Percentiles rank a stretch among this genome's conserved stretches.
These are phyloP conservation scores for Zaprionus obscuricornis DNA, from an alignment of 2,888 invertebrate species.

Conservation along the genomic window DNA sequence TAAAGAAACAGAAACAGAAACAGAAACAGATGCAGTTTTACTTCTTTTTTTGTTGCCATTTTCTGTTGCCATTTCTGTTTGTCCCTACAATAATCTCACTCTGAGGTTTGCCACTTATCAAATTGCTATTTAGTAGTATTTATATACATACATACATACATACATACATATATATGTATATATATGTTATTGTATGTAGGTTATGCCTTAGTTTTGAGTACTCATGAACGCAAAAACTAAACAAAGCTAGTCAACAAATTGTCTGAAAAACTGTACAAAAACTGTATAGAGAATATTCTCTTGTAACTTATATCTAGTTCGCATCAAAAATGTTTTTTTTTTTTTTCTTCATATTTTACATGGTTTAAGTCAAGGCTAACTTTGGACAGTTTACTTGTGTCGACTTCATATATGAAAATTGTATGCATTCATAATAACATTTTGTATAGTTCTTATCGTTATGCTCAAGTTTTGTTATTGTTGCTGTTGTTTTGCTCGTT, in stretches of 20 bases:
- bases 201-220: slow-evolving; percentile 6
- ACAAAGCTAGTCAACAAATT: slow-evolving; percentile 11
- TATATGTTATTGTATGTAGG: too few species aligned
- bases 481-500: slow-evolving; percentile 14
- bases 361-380: not conserved
- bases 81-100: slow-evolving; percentile 3
- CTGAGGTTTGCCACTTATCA: slow-evolving; percentile 31
- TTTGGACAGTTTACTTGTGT: not conserved
- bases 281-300: too few species aligned
- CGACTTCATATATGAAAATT: too few species aligned
- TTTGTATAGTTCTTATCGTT: slow-evolving; percentile 19
- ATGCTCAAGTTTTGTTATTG: slow-evolving; percentile 11
- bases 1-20: too few species aligned
- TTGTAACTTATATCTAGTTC: too few species aligned
- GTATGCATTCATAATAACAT: slow-evolving; percentile 2
- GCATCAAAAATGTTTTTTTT: not conserved
- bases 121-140: slow-evolving; percentile 19
- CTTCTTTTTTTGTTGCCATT: not conserved
- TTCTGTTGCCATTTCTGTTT: slow-evolving; percentile 5
- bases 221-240: not conserved
- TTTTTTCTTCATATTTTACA: not conserved
- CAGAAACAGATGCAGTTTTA: slow-evolving; percentile 6
- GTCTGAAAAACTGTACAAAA: slow-evolving; percentile 3
- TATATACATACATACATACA: too few species aligned
- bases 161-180: too few species aligned